Conservation (phyloP, 2,797 vertebrate species). For the Microcaecilia unicolor region DNA sequence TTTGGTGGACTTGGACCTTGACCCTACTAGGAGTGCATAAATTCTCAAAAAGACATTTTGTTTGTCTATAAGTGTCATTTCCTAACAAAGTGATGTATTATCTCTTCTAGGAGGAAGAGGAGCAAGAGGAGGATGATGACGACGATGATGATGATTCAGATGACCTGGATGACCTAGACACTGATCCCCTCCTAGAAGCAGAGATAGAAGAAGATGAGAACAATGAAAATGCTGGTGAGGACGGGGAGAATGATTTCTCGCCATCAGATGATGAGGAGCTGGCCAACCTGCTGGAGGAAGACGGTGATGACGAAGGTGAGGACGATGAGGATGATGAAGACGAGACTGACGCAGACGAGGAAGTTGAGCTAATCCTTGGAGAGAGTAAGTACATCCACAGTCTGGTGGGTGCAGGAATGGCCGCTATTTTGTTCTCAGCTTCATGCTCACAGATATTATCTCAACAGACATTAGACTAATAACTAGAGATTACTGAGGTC, state of each 20-base stretch:
- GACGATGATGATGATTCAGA: constrained; percentile 87
- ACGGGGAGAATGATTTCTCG: constrained; percentile 85
- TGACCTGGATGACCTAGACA: constrained; percentile 81
- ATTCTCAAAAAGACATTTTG: too few species aligned
- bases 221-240: constrained; percentile 78
- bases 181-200: constrained; percentile 79
- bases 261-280: constrained; percentile 89
- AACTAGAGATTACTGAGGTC: too few species aligned
- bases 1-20: too few species aligned
- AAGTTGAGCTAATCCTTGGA: constrained; percentile 82
- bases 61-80: neutral
- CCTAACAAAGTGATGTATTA: constrained; percentile 8
- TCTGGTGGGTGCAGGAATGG: too few species aligned
- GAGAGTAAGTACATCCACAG: constrained; percentile 90
- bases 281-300: constrained; percentile 80
- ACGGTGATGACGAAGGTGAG: constrained; percentile 78
- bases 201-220: constrained; percentile 85
- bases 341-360: constrained; percentile 53
- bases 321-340: constrained; percentile 77
- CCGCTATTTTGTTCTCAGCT: too few species aligned
- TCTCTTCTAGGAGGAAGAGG: constrained; percentile 71
- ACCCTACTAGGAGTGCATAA: too few species aligned
- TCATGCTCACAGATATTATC: too few species aligned
- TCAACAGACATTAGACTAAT: too few species aligned
- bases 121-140: constrained; percentile 83